phyloP scores from a whole-genome alignment of 1,140 invertebrate species.

The Globodera rostochiensis region DNA sequence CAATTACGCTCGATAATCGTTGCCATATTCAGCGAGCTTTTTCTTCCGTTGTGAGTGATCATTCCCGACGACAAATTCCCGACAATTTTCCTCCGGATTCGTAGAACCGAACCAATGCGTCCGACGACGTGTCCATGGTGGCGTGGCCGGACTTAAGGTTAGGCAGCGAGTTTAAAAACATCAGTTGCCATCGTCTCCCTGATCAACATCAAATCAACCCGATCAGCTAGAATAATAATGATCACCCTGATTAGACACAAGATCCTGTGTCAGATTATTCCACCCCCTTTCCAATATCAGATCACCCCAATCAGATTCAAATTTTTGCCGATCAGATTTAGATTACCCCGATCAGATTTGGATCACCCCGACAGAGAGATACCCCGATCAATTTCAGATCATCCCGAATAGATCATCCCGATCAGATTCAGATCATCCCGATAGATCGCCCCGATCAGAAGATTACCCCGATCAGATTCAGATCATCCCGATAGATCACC shows the following conservation, averaged over 20 bases:
- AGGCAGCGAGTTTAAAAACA: neutral
- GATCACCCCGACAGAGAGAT: no score
- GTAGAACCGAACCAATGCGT: slow-evolving; percentile 40
- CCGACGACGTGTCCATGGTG: slow-evolving; percentile 55
- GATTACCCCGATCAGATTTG: no score
- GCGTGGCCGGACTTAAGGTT: slow-evolving; percentile 51
- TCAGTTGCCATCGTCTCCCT: no score
- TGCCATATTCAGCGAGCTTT: slow-evolving; percentile 49
- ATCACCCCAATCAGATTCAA: neutral
- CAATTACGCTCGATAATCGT: neutral
- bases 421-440: no score
- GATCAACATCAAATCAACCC: no score
- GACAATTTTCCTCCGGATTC: neutral
- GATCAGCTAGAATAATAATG: neutral
- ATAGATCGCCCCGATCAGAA: no score
- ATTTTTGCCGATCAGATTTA: no score
- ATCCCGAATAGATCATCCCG: no score
- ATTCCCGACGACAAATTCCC: slow-evolving; percentile 10
- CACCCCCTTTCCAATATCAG: neutral
- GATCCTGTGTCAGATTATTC: neutral
- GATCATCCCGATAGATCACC: no score
- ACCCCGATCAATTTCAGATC: no score
- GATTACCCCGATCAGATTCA: no score
- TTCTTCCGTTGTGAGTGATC: slow-evolving; percentile 57
- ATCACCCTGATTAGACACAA: neutral